Percentiles rank a stretch among this genome's conserved stretches.
phyloP scores from a whole-genome alignment of 2,797 vertebrate species.

The Mallotus villosus region DNA sequence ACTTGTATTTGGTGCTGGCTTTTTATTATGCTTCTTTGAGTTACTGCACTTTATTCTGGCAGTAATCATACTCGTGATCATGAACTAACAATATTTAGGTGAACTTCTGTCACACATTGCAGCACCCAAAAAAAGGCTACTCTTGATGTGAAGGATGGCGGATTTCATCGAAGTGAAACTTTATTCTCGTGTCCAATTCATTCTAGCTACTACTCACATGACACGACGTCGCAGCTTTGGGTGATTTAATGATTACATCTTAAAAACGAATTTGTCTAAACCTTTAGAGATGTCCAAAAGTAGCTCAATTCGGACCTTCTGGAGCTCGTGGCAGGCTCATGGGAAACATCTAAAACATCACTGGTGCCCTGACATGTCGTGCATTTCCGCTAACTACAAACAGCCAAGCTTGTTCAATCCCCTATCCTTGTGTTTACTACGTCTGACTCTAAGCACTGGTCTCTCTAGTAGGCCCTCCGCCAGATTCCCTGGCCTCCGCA shows the following conservation, averaged over 20 bases:
- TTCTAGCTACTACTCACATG: neutral
- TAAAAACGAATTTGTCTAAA: neutral
- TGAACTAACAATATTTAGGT: constrained; percentile 12
- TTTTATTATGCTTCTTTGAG: constrained; percentile 33
- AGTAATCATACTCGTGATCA: constrained; percentile 31
- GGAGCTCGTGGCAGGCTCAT: too few species aligned
- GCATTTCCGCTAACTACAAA: neutral
- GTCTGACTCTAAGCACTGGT: neutral
- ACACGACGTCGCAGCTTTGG: neutral
- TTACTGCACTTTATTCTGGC: constrained; percentile 25
- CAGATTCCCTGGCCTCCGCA: constrained; percentile 17
- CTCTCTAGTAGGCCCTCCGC: neutral
- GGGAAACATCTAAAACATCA: too few species aligned
- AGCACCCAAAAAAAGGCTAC: neutral
- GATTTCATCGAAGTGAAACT: neutral
- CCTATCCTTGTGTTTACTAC: neutral
- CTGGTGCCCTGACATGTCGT: too few species aligned
- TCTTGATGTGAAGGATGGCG: neutral
- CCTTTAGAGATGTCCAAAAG: too few species aligned
- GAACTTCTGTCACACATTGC: constrained; percentile 12
- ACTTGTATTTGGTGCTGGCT: constrained; percentile 20
- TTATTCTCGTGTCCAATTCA: neutral
- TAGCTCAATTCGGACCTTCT: too few species aligned
- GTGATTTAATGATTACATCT: too few species aligned
- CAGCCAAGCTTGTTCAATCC: neutral